Evolutionary conservation across 2,797 vertebrate genomes (phyloP).

Genomic region (Scyliorhinus canicula): DNA sequence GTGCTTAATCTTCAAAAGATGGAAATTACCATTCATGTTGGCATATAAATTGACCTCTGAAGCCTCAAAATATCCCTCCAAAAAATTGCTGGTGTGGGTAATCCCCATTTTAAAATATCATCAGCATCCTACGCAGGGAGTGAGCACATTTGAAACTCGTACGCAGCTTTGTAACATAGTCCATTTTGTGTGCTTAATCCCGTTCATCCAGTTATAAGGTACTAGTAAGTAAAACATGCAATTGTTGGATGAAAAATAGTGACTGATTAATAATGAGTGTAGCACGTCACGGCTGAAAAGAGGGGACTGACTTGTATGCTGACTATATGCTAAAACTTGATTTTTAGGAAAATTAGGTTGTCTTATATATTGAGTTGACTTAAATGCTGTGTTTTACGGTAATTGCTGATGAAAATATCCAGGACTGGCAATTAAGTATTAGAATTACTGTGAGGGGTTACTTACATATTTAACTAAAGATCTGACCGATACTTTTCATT

Average conservation of each 20-base stretch:
- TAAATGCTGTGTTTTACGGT: neutral
- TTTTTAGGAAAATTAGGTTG: neutral
- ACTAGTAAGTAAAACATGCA: too few relatives aligned
- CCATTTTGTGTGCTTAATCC: neutral
- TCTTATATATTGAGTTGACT: neutral
- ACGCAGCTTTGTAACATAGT: neutral
- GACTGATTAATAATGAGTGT: neutral
- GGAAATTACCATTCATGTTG: neutral
- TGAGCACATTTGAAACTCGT: neutral
- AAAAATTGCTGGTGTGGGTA: neutral
- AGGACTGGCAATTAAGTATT: neutral
- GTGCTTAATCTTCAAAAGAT: neutral
- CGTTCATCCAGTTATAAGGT: neutral
- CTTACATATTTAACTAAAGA: neutral
- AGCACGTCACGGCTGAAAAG: neutral
- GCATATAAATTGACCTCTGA: too few relatives aligned
- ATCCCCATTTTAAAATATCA: neutral
- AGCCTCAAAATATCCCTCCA: too few relatives aligned
- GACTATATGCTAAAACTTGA: too few relatives aligned
- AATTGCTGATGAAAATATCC: neutral
- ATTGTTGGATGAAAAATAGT: neutral
- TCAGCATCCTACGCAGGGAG: neutral
- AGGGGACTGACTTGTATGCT: neutral
- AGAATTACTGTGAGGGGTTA: neutral
- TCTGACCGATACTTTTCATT: neutral